Conservation (phyloP, 1,140 invertebrate genomes). For the Acromyrmex charruanus region DNA sequence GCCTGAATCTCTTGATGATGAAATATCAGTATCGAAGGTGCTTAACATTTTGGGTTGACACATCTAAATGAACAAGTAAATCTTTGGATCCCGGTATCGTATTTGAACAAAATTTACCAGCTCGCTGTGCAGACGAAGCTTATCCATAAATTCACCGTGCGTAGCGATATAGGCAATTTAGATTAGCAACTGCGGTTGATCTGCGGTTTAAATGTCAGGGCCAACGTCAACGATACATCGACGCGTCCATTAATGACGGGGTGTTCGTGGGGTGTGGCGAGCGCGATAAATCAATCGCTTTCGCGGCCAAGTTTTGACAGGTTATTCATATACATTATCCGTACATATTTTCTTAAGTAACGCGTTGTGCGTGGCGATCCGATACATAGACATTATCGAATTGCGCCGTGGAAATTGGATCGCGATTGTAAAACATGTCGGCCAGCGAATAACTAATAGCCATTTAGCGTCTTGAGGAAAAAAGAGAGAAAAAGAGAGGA, state of each 20-base stretch:
- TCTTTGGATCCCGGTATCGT: neutral
- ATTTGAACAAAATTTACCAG: neutral
- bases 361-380: constrained; percentile 9
- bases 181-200: constrained; percentile 13
- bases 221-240: constrained; percentile 51
- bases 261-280: constrained; percentile 26
- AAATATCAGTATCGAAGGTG: neutral
- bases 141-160: neutral
- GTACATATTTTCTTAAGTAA: constrained; percentile 37
- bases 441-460: constrained; percentile 36
- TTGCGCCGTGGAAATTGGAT: constrained; percentile 28
- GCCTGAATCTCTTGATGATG: neutral
- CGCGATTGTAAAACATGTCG: constrained; percentile 46
- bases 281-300: constrained; percentile 47
- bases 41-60: neutral
- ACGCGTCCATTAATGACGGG: constrained; percentile 37
- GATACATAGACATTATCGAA: constrained; percentile 24
- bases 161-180: constrained; percentile 18
- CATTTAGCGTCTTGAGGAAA: constrained; percentile 41
- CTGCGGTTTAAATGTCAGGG: constrained; percentile 46
- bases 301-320: constrained; percentile 36
- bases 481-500: neutral
- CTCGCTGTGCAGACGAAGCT: too few relatives aligned
- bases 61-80: neutral
- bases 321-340: constrained; percentile 20